Evolutionary conservation across 1,140 invertebrate genomes (phyloP).

Genomic region (Orius insidiosus): DNA sequence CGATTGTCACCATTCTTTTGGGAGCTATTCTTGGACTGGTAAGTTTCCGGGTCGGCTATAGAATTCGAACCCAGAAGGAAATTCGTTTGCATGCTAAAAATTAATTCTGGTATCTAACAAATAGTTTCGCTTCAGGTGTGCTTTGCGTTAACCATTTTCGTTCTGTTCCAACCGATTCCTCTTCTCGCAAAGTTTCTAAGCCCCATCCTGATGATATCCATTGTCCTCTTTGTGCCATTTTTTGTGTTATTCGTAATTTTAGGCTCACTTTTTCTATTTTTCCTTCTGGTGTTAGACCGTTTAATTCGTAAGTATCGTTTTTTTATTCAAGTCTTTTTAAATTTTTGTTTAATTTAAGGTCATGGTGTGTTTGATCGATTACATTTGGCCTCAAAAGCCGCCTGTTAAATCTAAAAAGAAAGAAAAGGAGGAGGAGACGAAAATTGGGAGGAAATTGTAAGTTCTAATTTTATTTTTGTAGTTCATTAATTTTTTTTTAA

Average conservation of each 20-base stretch:
- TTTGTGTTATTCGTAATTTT: neutral
- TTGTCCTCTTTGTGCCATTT: neutral
- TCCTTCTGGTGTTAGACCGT: constrained; percentile 3
- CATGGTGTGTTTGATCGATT: neutral
- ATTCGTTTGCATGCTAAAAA: constrained; percentile 5
- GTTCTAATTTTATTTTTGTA: constrained; percentile 1
- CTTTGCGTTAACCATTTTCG: neutral
- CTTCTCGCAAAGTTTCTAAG: too few relatives aligned
- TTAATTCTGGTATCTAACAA: neutral
- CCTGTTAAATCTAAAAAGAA: neutral
- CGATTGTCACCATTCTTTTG: constrained; percentile 74
- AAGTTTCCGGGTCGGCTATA: constrained; percentile 25
- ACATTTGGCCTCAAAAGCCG: neutral
- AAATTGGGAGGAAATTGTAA: neutral
- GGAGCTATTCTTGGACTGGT: constrained; percentile 84
- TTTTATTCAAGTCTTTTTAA: neutral
- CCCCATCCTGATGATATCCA: too few relatives aligned
- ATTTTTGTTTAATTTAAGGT: neutral
- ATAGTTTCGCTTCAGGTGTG: neutral
- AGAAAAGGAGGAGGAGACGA: neutral
- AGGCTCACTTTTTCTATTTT: neutral
- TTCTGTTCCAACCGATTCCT: too few relatives aligned
- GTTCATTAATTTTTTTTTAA: constrained; percentile 11
- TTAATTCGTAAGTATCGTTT: constrained; percentile 6
- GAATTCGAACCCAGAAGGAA: constrained; percentile 5